Evolutionary conservation across 2,888 invertebrate genomes (phyloP).

Genomic region (Pristionchus maxplancki): DNA sequence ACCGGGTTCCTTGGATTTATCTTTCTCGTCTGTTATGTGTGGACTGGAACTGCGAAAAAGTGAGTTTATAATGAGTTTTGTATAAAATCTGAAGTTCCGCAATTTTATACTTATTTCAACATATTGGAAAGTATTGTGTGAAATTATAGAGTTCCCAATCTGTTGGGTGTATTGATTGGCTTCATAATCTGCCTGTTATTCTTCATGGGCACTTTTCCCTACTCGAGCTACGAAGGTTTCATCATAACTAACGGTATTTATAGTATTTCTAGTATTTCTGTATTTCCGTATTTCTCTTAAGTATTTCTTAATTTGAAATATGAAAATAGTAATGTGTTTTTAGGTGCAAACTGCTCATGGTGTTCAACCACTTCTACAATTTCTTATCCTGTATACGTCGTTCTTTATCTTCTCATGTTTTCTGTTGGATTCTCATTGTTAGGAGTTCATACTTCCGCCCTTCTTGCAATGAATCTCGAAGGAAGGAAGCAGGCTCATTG

Average conservation of each 20-base stretch:
- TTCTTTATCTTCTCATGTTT: constrained; percentile 54
- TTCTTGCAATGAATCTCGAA: constrained; percentile 32
- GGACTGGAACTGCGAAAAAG: constrained; percentile 54
- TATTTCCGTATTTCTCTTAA: neutral
- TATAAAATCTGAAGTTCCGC: neutral
- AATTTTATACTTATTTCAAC: neutral
- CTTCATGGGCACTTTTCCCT: constrained; percentile 53
- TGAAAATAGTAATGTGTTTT: too few species aligned
- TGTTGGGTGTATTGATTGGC: constrained; percentile 52
- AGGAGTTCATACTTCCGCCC: constrained; percentile 55
- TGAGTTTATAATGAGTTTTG: neutral
- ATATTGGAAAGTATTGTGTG: too few species aligned
- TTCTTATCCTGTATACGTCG: constrained; percentile 47
- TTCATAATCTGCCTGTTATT: constrained; percentile 54
- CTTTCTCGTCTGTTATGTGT: constrained; percentile 55
- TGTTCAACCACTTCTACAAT: constrained; percentile 52
- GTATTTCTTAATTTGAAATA: neutral
- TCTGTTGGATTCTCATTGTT: constrained; percentile 57
- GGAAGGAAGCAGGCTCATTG: constrained; percentile 34
- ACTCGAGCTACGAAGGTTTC: neutral
- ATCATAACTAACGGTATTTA: too few species aligned
- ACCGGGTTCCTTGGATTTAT: constrained; percentile 55
- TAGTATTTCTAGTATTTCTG: neutral
- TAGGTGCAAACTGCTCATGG: constrained; percentile 8
- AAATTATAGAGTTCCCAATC: constrained; percentile 54